Evolutionary conservation across 1,140 invertebrate species (phyloP).

Genomic region (Paraescarpia echinospica): DNA sequence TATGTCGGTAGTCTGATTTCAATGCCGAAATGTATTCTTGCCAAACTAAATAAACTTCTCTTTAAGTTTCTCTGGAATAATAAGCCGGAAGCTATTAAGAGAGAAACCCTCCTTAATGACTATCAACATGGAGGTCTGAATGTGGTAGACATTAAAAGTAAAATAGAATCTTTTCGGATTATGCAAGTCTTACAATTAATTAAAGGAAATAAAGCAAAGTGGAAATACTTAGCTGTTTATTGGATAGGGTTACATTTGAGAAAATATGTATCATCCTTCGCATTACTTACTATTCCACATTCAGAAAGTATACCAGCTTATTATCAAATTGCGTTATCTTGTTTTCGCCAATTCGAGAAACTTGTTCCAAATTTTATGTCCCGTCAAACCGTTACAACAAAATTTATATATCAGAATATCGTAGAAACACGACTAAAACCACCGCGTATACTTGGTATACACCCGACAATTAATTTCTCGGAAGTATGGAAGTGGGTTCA

Average conservation of each 20-base stretch:
- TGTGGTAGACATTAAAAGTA: neutral
- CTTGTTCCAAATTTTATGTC: neutral
- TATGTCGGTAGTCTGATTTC: neutral
- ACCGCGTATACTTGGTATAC: too few species aligned
- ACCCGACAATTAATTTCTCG: too few species aligned
- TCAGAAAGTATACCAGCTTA: neutral
- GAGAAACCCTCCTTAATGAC: neutral
- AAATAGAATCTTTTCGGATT: neutral
- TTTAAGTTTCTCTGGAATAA: neutral
- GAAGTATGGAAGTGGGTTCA: too few species aligned
- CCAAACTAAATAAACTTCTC: neutral
- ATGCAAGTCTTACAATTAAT: neutral
- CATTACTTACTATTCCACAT: neutral
- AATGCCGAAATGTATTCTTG: too few species aligned
- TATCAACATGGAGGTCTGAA: neutral
- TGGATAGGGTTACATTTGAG: neutral
- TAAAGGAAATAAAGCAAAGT: neutral
- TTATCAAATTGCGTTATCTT: neutral
- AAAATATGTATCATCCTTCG: neutral
- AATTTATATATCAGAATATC: neutral
- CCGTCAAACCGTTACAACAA: neutral
- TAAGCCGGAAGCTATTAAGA: neutral
- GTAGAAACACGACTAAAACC: too few species aligned
- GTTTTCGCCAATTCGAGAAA: neutral
- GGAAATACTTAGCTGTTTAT: neutral